These are phyloP conservation scores for Glossophaga mutica DNA, from an alignment of 2,797 vertebrate species.

Conservation along the genomic window DNA sequence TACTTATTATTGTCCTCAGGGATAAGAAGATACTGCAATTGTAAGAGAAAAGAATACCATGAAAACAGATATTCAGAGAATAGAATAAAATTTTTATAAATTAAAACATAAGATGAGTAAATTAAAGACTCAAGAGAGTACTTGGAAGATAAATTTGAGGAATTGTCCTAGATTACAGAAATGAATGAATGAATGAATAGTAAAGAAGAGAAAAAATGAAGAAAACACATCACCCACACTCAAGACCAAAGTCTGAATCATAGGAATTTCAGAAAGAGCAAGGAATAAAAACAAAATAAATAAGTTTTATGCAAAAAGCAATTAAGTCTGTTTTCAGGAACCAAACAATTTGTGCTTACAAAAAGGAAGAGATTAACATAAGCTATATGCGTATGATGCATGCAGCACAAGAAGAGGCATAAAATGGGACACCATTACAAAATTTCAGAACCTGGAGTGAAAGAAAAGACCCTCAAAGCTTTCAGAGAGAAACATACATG, in stretches of 20 bases:
- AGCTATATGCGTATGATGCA: accelerated
- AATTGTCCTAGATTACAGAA: not conserved
- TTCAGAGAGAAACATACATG: not conserved
- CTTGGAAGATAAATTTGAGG: not conserved
- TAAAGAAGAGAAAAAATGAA: not conserved
- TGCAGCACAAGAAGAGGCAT: accelerated
- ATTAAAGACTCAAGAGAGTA: not conserved
- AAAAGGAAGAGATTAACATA: not conserved
- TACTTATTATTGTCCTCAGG: not conserved
- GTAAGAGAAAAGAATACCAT: not conserved
- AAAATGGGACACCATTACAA: not conserved
- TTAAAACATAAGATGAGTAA: not conserved
- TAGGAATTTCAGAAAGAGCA: not conserved
- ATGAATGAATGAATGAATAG: not conserved
- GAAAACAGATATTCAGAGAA: not conserved
- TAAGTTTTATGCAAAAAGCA: not conserved
- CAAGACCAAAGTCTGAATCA: not conserved
- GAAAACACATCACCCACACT: not conserved
- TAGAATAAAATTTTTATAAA: not conserved
- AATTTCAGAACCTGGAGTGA: not conserved
- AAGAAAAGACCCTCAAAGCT: not conserved
- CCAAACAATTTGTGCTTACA: not conserved
- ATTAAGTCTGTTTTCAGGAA: not conserved
- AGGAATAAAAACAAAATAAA: not conserved
- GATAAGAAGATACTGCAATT: not conserved